Evolutionary conservation across 1,140 invertebrate genomes (phyloP).

Genomic region (Listronotus oregonensis): DNA sequence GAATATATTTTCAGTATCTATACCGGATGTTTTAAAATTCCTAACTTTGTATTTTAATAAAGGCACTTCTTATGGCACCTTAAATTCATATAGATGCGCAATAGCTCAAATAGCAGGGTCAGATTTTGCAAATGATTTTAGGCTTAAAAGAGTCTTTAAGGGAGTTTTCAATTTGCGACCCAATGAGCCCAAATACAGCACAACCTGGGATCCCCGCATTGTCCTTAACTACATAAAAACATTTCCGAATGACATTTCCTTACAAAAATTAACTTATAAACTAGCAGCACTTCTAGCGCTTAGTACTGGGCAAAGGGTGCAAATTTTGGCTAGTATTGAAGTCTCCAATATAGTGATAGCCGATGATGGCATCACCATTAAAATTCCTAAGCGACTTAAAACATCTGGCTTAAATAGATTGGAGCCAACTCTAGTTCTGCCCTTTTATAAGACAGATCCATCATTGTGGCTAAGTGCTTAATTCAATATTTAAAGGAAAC

Average conservation of each 20-base stretch:
- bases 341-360: neutral
- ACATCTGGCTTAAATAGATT: constrained; percentile 13
- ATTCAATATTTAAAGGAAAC: neutral
- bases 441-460: constrained; percentile 19
- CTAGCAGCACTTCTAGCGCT: constrained; percentile 10
- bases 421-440: constrained; percentile 16
- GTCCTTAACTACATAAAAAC: constrained; percentile 12
- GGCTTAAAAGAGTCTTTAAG: constrained; percentile 23
- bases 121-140: neutral
- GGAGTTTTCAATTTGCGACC: constrained; percentile 14
- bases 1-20: constrained; percentile 7
- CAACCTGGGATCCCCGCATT: constrained; percentile 15
- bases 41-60: constrained; percentile 19
- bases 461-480: neutral
- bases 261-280: constrained; percentile 20
- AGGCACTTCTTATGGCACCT: constrained; percentile 13
- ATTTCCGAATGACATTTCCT: neutral
- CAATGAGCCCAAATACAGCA: constrained; percentile 13
- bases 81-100: constrained; percentile 12
- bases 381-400: constrained; percentile 23
- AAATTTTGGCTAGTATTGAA: constrained; percentile 22
- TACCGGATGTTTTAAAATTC: constrained; percentile 2
- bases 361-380: constrained; percentile 11
- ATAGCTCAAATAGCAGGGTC: constrained; percentile 4
- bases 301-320: constrained; percentile 19